Evolutionary conservation across 2,797 vertebrate genomes (phyloP).

Genomic region (Lycodopsis pacificus): DNA sequence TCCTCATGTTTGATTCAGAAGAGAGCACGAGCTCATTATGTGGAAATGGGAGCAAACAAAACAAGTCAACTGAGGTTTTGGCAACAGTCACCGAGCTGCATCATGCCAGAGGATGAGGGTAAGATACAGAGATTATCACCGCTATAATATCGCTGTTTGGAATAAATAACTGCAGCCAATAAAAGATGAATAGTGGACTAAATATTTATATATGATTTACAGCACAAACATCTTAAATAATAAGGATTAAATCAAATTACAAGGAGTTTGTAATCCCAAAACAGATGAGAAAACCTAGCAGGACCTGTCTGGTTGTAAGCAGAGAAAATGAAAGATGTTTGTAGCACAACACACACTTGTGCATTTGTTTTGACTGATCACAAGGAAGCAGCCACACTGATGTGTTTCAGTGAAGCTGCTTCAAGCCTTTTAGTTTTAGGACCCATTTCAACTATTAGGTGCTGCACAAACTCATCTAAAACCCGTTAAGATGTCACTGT

Average conservation of each 20-base stretch:
- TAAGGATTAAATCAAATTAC: background rate
- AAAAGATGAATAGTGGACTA: background rate
- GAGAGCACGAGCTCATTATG: background rate
- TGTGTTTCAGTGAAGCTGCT: background rate
- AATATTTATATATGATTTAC: conserved; percentile 2
- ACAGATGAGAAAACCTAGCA: background rate
- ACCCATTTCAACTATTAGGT: background rate
- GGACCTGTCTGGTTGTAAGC: background rate
- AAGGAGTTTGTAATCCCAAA: background rate
- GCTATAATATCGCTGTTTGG: conserved; percentile 25
- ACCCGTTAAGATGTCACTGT: conserved; percentile 21
- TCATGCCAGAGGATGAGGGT: conserved; percentile 2
- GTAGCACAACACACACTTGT: background rate
- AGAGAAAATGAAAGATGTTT: background rate
- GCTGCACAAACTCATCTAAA: conserved; percentile 27
- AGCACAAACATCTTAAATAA: background rate
- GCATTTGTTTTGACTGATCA: background rate
- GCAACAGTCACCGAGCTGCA: background rate
- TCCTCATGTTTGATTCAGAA: background rate
- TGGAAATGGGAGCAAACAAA: background rate
- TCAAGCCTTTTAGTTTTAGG: background rate
- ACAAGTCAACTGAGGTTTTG: background rate
- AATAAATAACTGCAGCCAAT: conserved; percentile 24
- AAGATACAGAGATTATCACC: conserved; percentile 38
- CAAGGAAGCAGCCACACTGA: background rate